Conservation (phyloP, 92 coral and sea anemone genomes). For the Epizoanthus rinbou region DNA sequence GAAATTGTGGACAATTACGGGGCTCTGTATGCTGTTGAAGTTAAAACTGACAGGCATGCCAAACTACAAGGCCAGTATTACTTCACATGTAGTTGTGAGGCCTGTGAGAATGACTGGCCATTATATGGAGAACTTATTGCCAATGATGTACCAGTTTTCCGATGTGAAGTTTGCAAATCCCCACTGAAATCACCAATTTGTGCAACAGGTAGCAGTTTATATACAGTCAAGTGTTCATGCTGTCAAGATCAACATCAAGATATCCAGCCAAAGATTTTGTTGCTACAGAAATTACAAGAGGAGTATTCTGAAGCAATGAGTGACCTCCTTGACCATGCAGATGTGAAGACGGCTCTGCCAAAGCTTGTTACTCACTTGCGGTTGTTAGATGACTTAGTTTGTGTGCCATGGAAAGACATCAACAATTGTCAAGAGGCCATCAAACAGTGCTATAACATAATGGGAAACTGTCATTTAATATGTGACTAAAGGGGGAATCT, state of each 20-base stretch:
- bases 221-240: conserved; percentile 28
- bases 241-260: conserved; percentile 53
- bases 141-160: conserved; percentile 52
- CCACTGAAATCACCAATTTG: conserved; percentile 39
- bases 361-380: conserved; percentile 72
- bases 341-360: conserved; percentile 69
- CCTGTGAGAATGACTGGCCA: conserved; percentile 80
- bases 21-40: conserved; percentile 80
- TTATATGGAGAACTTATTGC: conserved; percentile 69
- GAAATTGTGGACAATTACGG: conserved; percentile 97
- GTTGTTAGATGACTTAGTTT: conserved; percentile 74
- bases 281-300: conserved; percentile 61
- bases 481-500: background rate
- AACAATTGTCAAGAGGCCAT: conserved; percentile 89
- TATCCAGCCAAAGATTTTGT: conserved; percentile 54
- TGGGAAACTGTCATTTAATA: conserved; percentile 76
- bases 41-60: conserved; percentile 64
- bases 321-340: conserved; percentile 73
- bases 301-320: conserved; percentile 68
- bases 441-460: conserved; percentile 88
- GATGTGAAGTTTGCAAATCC: conserved; percentile 57
- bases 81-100: conserved; percentile 76
- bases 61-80: conserved; percentile 79
- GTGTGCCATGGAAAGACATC: conserved; percentile 88
- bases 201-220: background rate